These are phyloP conservation scores for Zaprionus camerounensis DNA, from an alignment of 1,140 invertebrate genomes.

Conservation along the genomic window DNA sequence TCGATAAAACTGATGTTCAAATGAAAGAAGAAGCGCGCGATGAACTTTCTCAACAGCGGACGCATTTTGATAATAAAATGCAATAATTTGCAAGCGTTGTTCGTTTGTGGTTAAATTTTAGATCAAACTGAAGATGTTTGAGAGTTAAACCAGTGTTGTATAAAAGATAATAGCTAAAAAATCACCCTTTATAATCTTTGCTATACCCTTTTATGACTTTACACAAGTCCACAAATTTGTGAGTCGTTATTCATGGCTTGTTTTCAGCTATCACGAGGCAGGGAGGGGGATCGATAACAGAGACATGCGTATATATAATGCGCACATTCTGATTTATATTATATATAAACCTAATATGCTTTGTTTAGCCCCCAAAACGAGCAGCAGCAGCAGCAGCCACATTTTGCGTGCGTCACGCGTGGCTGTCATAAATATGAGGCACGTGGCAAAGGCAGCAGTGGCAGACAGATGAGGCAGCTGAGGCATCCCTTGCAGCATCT, in stretches of 20 bases:
- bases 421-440: conserved; percentile 62
- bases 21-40: too few relatives aligned
- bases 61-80: too few relatives aligned
- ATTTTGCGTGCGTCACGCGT: conserved; percentile 40
- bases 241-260: conserved; percentile 15
- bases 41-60: too few relatives aligned
- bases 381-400: conserved; percentile 7
- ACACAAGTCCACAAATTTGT: background rate
- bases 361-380: conserved; percentile 14
- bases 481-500: background rate
- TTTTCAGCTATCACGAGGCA: conserved; percentile 20
- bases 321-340: background rate
- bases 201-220: background rate
- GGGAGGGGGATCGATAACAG: background rate
- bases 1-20: too few relatives aligned
- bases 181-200: background rate
- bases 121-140: too few relatives aligned
- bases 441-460: conserved; percentile 2
- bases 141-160: too few relatives aligned
- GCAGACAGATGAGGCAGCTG: too few relatives aligned
- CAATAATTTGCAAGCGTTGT: too few relatives aligned
- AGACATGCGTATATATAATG: background rate
- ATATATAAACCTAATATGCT: conserved; percentile 3
- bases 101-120: too few relatives aligned
- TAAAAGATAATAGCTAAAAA: too few relatives aligned